phyloP scores from a whole-genome alignment of 2,113 vertebrate species.

The Rhadina sibilatrix region DNA sequence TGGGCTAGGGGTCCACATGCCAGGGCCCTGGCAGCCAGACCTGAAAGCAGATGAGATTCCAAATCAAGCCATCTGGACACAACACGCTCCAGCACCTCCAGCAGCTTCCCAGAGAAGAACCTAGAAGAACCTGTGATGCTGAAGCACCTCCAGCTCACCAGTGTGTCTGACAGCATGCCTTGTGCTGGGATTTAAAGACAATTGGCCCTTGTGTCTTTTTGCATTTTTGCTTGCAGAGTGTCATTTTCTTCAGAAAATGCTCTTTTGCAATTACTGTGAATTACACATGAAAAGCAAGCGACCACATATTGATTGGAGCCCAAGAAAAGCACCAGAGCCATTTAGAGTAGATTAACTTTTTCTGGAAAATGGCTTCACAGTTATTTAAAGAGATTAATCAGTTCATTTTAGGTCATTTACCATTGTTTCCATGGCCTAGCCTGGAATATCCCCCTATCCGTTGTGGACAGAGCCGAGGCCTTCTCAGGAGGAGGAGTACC shows the following conservation, averaged over 20 bases:
- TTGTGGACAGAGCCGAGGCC: neutral
- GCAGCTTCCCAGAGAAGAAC: neutral
- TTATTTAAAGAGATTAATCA: conserved; percentile 76
- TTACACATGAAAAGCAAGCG: conserved; percentile 63
- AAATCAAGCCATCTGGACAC: neutral
- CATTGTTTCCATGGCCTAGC: neutral
- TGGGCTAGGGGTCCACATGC: neutral
- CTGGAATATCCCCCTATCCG: neutral
- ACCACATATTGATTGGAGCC: conserved; percentile 67
- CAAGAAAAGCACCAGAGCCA: conserved; percentile 64
- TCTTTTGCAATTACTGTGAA: conserved; percentile 73
- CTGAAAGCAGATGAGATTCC: neutral
- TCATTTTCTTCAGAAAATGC: conserved; percentile 64
- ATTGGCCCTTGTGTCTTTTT: conserved; percentile 19
- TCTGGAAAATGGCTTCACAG: conserved; percentile 62
- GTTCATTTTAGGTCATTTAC: conserved; percentile 57
- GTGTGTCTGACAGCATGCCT: neutral
- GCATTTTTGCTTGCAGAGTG: conserved; percentile 53
- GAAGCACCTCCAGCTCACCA: neutral
- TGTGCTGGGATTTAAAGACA: neutral
- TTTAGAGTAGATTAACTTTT: conserved; percentile 75
- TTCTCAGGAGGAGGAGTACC: neutral
- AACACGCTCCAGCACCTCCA: neutral
- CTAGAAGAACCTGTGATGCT: neutral
- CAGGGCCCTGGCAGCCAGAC: neutral